A percentile compares a stretch with the other conserved stretches of the same genome.
phyloP scores from a whole-genome alignment of 2,797 vertebrate species.

The Cygnus olor region DNA sequence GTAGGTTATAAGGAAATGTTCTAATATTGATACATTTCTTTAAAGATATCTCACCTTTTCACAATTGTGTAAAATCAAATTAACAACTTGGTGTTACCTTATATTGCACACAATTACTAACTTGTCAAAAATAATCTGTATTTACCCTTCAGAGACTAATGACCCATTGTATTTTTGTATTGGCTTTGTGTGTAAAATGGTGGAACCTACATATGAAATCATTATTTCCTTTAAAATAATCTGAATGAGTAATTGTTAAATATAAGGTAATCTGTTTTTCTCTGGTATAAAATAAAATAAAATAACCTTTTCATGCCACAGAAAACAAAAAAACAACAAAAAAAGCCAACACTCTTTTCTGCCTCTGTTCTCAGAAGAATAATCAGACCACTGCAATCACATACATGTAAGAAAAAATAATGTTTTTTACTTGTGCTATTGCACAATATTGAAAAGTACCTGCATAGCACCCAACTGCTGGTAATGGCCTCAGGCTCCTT shows the following conservation, averaged over 20 bases:
- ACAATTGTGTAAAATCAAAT: not conserved
- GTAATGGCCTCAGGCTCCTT: not conserved
- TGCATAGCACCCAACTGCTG: not conserved
- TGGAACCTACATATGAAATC: not conserved
- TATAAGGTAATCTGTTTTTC: not conserved
- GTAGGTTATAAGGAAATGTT: not conserved
- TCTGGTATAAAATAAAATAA: not conserved
- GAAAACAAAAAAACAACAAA: not conserved
- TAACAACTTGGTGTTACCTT: not conserved
- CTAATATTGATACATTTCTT: not conserved
- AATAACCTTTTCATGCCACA: not conserved
- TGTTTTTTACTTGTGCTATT: not conserved
- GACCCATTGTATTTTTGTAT: not conserved
- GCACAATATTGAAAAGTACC: not conserved
- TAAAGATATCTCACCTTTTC: not conserved
- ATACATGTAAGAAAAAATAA: not conserved
- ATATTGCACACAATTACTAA: not conserved
- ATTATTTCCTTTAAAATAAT: not conserved
- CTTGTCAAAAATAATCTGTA: not conserved
- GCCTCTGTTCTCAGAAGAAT: not conserved
- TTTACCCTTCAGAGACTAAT: not conserved
- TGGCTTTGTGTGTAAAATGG: not conserved
- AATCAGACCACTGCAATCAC: not conserved
- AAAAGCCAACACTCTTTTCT: not conserved
- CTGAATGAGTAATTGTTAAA: not conserved